Base-by-base conservation (phyloP, 2,888 invertebrate genomes). In the Pyrrhosoma nymphula region DNA sequence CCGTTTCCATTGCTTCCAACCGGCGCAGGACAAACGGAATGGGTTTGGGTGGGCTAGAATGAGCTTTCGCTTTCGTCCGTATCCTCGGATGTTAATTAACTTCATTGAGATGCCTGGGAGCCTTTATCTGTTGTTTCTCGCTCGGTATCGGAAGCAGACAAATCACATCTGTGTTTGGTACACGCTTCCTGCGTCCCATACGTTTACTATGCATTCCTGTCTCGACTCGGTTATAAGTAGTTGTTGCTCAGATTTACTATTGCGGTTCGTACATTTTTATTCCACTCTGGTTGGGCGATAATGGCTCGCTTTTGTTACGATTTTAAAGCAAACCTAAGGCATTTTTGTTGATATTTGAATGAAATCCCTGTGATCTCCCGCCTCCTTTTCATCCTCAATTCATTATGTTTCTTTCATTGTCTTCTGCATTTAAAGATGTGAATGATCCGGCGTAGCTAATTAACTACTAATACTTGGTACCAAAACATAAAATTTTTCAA, bases 71-170 rank as follows among this genome's bases (percentile, higher is more conserved):
- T 82, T 82, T 82, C 82, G n/a, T 10, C 35, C 82, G 82, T 16
- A 10, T 18, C 82, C 30, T 82, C 82, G 18, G 75, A 82, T 35
- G 82, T 82, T 82, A 82, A 82, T 82, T 82, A 82, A 82, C 82
- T 82, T 6, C 82, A 82, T 82, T 82, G 82, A 82, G 35, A 35
- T 35, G 35, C 35, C 82, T 82, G 35, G 82, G 35, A 82, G 82
- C 82, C 75, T 75, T 30, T 75, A n/a, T 75, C 30, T 82, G 82
- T 82, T 82, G 35, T 82, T 82, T 82, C 82, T 82, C 35, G 82
- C 35, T 35, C n/a, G n/a, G 82, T 47, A 82, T 82, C 18, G 82
- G 26, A 82, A 35, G 14, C 82, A 35, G 82, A 26, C 82, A 6
- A 82, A 35, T 35, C 82, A 82, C 82, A 35, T 82, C 35, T 35